These are phyloP conservation scores for Rhea pennata DNA, from an alignment of 2,113 vertebrate species.

Conservation along the genomic window DNA sequence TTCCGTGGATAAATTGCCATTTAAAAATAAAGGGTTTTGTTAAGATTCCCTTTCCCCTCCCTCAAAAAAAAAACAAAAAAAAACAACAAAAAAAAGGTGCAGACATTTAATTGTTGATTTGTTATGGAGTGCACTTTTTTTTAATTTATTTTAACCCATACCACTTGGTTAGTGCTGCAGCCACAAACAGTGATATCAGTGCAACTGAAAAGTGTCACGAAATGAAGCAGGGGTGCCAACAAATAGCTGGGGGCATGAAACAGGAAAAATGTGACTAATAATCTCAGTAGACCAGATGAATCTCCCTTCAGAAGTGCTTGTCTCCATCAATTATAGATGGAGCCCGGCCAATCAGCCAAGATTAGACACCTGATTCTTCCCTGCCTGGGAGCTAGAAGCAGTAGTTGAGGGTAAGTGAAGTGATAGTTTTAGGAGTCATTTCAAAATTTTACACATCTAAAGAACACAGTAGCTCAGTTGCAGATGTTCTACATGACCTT, in stretches of 20 bases:
- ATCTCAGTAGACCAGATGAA: neutral
- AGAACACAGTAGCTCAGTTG: neutral
- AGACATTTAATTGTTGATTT: neutral
- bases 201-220: neutral
- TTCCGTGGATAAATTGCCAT: neutral
- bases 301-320: conserved; percentile 37
- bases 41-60: neutral
- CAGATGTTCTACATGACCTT: neutral
- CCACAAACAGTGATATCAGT: neutral
- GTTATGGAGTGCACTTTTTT: rapidly evolving
- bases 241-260: neutral
- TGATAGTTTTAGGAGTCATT: conserved; percentile 16
- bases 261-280: neutral
- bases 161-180: neutral
- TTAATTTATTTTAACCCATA: neutral
- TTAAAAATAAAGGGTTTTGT: neutral
- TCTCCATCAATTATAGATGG: conserved; percentile 54
- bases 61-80: no score
- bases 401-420: neutral
- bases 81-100: neutral
- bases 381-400: neutral
- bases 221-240: neutral
- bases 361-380: conserved; percentile 18
- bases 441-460: neutral
- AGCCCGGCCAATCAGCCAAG: conserved; percentile 1